A percentile compares a stretch with the other conserved stretches of the same genome.
Conservation (phyloP, 2,797 vertebrate genomes). For the Mustela erminea region DNA sequence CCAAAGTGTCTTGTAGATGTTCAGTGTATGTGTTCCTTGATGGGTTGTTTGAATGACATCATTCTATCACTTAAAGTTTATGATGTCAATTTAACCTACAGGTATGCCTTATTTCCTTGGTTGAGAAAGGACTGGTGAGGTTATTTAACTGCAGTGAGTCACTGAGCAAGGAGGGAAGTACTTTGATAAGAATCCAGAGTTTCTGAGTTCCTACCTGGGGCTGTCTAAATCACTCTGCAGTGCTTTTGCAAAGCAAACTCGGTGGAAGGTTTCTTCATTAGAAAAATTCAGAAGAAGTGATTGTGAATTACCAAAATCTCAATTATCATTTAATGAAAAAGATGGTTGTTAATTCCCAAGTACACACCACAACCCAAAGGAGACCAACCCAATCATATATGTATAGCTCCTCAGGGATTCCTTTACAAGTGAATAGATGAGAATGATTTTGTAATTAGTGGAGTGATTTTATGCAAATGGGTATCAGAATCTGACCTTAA, state of each 20-base stretch:
- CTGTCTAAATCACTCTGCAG: background rate
- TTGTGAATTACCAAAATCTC: constrained; percentile 49
- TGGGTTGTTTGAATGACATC: constrained; percentile 39
- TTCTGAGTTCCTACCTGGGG: background rate
- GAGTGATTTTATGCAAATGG: background rate
- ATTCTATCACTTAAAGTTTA: constrained; percentile 25
- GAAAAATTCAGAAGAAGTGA: constrained; percentile 24
- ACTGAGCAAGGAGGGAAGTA: background rate
- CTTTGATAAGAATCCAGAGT: background rate
- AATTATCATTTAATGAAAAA: constrained; percentile 63
- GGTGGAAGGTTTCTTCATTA: constrained; percentile 11
- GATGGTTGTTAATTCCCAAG: constrained; percentile 41
- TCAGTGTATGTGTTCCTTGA: background rate
- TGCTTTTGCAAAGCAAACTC: constrained; percentile 15
- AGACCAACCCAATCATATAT: background rate
- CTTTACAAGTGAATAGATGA: background rate
- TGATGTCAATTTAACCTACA: background rate
- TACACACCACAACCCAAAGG: background rate
- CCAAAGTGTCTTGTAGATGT: background rate
- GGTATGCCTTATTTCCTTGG: background rate
- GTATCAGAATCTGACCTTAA: background rate
- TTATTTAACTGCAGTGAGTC: background rate
- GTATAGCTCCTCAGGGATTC: background rate
- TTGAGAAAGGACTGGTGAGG: background rate
- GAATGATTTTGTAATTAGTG: background rate